Evolutionary conservation across 2,797 vertebrate species (phyloP).

Genomic region (Otolemur crassicaudatus): DNA sequence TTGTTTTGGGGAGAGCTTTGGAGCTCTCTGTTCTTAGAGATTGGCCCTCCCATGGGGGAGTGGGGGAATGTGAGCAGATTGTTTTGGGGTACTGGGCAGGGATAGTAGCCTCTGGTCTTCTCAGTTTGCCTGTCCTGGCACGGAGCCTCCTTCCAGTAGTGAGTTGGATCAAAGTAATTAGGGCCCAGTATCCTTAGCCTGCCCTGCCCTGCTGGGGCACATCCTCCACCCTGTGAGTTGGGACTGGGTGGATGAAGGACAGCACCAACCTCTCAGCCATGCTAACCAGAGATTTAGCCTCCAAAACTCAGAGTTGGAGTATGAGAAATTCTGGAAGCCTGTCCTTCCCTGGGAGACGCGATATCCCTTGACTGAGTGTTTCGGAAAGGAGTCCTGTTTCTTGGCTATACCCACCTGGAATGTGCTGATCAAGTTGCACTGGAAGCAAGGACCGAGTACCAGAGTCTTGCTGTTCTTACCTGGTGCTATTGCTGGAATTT

Average conservation of each 20-base stretch:
- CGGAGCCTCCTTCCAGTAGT: neutral
- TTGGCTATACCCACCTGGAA: neutral
- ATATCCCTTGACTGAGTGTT: neutral
- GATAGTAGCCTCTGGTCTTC: neutral
- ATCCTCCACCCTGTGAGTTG: neutral
- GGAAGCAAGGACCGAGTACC: neutral
- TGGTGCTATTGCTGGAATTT: neutral
- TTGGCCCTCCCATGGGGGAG: neutral
- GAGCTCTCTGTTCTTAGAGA: neutral
- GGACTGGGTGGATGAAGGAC: neutral
- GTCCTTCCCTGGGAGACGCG: neutral
- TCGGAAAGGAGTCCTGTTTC: neutral
- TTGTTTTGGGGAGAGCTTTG: neutral
- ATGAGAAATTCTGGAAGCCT: neutral
- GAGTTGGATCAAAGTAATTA: neutral
- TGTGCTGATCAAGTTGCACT: neutral
- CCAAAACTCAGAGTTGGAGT: neutral
- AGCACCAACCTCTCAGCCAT: neutral
- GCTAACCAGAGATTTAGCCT: neutral
- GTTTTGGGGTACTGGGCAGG: neutral
- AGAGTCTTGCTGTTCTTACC: neutral
- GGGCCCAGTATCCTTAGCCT: neutral
- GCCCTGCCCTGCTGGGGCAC: neutral
- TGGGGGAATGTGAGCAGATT: neutral
- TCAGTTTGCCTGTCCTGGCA: neutral